A percentile compares a stretch with the other conserved stretches of the same genome.
Evolutionary conservation across 2,797 vertebrate genomes (phyloP).

Genomic region (Carduelis carduelis): DNA sequence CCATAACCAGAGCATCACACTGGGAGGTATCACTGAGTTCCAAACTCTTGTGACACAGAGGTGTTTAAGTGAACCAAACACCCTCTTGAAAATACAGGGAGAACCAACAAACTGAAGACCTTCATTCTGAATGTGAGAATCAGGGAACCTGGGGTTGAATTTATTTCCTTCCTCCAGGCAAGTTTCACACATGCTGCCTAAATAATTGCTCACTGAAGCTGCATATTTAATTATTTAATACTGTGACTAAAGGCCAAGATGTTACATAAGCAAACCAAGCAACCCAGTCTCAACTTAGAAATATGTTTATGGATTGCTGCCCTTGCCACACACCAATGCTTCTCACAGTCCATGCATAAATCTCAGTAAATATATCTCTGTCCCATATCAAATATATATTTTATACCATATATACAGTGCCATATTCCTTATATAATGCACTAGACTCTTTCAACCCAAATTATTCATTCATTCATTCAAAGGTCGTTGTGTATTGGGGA

Average conservation of each 20-base stretch:
- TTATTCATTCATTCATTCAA: neutral
- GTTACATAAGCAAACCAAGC: slow-evolving; percentile 47
- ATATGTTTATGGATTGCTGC: slow-evolving; percentile 30
- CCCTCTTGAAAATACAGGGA: neutral
- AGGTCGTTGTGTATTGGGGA: neutral
- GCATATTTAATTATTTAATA: slow-evolving; percentile 76
- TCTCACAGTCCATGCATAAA: neutral
- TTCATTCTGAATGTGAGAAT: slow-evolving; percentile 32
- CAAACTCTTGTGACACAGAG: neutral
- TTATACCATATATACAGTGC: neutral
- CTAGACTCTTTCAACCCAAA: neutral
- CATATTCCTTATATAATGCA: neutral
- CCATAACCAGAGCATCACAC: neutral
- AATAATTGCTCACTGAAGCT: slow-evolving; percentile 68
- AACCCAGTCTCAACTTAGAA: neutral
- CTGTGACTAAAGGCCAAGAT: slow-evolving; percentile 56
- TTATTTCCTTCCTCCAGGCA: slow-evolving; percentile 66
- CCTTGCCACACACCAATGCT: neutral
- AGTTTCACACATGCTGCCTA: slow-evolving; percentile 53
- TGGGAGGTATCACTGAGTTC: neutral
- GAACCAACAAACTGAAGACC: slow-evolving; percentile 18
- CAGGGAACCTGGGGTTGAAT: slow-evolving; percentile 42
- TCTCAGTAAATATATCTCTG: neutral
- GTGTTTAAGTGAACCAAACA: neutral
- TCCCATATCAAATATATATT: neutral